Base-by-base conservation (phyloP, 2,797 vertebrate genomes). In the Mus spretus region DNA sequence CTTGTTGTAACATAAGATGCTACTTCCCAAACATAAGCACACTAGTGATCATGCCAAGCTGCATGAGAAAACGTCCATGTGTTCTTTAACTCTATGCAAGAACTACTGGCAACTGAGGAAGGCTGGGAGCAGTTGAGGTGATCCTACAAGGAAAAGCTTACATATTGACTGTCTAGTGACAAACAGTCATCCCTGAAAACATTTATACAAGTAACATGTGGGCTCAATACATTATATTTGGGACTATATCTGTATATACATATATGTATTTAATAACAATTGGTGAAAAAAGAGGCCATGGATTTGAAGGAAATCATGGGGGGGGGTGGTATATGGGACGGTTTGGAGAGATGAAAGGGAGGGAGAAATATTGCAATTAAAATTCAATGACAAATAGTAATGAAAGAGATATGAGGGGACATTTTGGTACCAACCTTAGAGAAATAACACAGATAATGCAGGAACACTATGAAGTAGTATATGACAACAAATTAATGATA, bases 361-460 rank as follows among this genome's bases (percentile, higher is more conserved):
- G 19, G 15, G 59, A 65, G 61, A 47, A 34, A 65, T 12, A 10
- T 22, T 84, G 17, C 3, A 20, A 63, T 47, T 47, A 65, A 47
- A 84, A 65, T 20, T 47, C 40, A 84, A 84, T 31, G 17, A 84
- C 44, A 28, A 47, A 44, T 44, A 65, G 34, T 63, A 44, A 63
- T 37, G 7, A 63, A 83, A 63, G 40, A 95, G 77, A 57, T 59
- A 78, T 67, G 44, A 91, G 4, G 19, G 53, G 40, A 37, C 19
- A 28, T 37, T 92, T 92, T 37, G 37, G 44, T 84, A 78, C 3
- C n/a, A 75, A 78, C 7, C 20, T 40, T 72, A 92, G 24, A 61
- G 59, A 92, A 92, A 95, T 78, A 89, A 53, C n/a, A 79, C 57
- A 8, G 55, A 47, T 84, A 82, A 37, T 50, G 37, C 63, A 11